Base-by-base conservation (phyloP, 2,888 invertebrate species). In the Ectobius pallidus region DNA sequence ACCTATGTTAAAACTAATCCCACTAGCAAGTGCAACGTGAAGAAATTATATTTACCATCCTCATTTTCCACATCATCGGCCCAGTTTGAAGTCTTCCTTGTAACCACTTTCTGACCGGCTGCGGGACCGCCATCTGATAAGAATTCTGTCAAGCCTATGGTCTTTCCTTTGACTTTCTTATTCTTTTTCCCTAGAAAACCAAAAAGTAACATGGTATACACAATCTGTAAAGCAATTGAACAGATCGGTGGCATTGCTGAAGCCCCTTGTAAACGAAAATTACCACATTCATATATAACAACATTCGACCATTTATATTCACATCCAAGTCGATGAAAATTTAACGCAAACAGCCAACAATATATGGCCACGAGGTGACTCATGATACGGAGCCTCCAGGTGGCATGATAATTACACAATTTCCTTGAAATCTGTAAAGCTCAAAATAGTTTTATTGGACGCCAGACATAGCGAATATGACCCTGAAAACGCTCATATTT, bases 81-180 rank as follows among this genome's bases (percentile, higher is more conserved):
- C 92, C 96, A 94, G 76, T 83, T 86, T 58, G 83, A 80, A 80
- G 88, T 87, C 83, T 87, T 87, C 80, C 86, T 83, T 78, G 78
- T 81, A 75, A 87, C 85, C 73, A 88, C 79, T 67, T 83, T 81
- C 69, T 86, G 85, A 70, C 83, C 80, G 70, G 85, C 86, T 70
- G 89, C 89, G 72, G 89, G 87, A 68, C 83, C 82, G 39, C 81
- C 81, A 81, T 91, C 91, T 76, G 91, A 90, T 78, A 96, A 86
- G 83, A 96, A 95, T 80, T 92, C 91, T 82, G 90, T 93, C 80
- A 96, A 86, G 78, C 90, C 89, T 80, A 95, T 84, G 76, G 92
- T 92, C 82, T 91, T 92, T 82, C 93, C 93, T 87, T 94, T 95
- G 84, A 88, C 87, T 87, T 93, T 96, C 87, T 92, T 94, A 83